Conservation (phyloP, 2,797 vertebrate genomes). For the Anabacerthia variegaticeps region DNA sequence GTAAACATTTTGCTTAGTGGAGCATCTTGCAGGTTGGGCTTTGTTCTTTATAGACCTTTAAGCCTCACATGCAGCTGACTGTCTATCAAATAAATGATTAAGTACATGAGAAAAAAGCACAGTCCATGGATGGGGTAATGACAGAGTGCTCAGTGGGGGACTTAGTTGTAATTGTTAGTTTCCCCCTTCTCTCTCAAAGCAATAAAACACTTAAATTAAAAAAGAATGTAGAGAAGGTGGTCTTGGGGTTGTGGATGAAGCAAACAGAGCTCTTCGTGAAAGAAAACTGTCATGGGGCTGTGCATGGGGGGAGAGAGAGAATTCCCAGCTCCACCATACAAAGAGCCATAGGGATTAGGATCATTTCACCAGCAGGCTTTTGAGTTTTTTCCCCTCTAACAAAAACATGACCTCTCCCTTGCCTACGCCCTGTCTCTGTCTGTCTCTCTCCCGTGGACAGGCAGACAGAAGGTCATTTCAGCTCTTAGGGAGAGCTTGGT, state of each 20-base stretch:
- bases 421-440: background rate
- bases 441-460: background rate
- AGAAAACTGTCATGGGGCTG: background rate
- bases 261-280: background rate
- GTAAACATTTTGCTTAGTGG: background rate
- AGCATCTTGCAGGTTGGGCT: background rate
- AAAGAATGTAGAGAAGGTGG: background rate
- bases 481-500: background rate
- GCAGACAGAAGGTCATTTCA: constrained; percentile 33
- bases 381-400: background rate
- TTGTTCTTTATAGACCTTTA: constrained; percentile 16
- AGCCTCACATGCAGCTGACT: background rate
- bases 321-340: background rate
- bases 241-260: background rate
- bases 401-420: constrained; percentile 1
- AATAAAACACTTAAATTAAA: constrained; percentile 3
- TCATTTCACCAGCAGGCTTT: background rate
- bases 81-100: background rate
- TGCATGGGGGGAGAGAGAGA: background rate
- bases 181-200: background rate
- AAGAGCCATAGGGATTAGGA: background rate
- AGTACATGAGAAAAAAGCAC: background rate
- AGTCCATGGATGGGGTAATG: background rate
- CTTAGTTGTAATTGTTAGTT: background rate
- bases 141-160: background rate